Percentiles rank a stretch among this genome's conserved stretches.
Evolutionary conservation across 2,888 invertebrate genomes (phyloP).

Genomic region (Drosophila koepferae): DNA sequence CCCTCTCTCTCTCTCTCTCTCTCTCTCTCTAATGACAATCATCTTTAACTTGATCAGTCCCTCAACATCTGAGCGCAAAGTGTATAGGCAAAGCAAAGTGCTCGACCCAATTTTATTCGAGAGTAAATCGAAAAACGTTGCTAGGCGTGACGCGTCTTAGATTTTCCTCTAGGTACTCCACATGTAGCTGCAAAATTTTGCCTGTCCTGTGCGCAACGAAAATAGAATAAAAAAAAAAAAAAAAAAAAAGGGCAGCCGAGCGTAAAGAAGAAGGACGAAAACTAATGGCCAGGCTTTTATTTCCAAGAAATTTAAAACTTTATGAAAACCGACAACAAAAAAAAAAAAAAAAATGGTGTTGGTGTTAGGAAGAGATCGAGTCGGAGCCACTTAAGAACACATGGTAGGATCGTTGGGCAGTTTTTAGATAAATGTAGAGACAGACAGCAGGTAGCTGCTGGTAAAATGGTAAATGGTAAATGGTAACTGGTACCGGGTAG

Average conservation of each 20-base stretch:
- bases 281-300: slow-evolving; percentile 83
- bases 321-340: slow-evolving; percentile 44
- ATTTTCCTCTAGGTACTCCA: slow-evolving; percentile 48
- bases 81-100: neutral
- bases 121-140: slow-evolving; percentile 32
- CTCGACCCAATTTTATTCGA: neutral
- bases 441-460: slow-evolving; percentile 44
- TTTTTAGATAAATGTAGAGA: slow-evolving; percentile 60
- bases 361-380: too few relatives aligned
- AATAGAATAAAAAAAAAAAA: slow-evolving; percentile 31
- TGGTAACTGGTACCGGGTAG: slow-evolving; percentile 34
- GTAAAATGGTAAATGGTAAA: slow-evolving; percentile 12
- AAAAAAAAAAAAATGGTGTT: slow-evolving; percentile 56
- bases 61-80: slow-evolving; percentile 6
- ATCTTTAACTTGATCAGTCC: neutral
- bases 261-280: slow-evolving; percentile 71
- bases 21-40: neutral
- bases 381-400: slow-evolving; percentile 69
- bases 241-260: slow-evolving; percentile 45
- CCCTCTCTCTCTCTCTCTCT: neutral
- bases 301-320: slow-evolving; percentile 85
- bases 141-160: slow-evolving; percentile 58
- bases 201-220: slow-evolving; percentile 43
- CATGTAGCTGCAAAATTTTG: slow-evolving; percentile 65
- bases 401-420: slow-evolving; percentile 66